Base-by-base conservation (phyloP, 2,113 vertebrate genomes). In the Nesoenas mayeri region DNA sequence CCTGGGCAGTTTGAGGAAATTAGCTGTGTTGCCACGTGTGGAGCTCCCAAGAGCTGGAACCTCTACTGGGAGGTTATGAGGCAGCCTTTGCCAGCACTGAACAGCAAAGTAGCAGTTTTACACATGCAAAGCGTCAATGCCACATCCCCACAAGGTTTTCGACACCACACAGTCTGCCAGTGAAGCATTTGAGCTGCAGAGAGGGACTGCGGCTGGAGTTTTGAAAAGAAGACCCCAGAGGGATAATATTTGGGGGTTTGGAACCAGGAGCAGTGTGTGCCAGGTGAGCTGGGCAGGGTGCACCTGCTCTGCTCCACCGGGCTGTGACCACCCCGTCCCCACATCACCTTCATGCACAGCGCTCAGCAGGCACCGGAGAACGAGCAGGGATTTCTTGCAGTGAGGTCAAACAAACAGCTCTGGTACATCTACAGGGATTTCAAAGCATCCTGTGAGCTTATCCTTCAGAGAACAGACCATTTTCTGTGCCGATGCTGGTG, bases 281-380 rank as follows among this genome's bases (percentile, higher is more conserved):
- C 4, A 1, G 36, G 15, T 34, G 62, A 82, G 29, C n/a, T 32
- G 36, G 34, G 36, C 62, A 75, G 19, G 34, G 36, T 3, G 1
- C 11, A 65, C 5, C 3, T 2, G 0, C 7, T 1, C 17, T 11
- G 9, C 11, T 29, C 31, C 4, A 1, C 9, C 1, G 18, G 44
- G 0, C 3, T 7, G 22, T 24, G 34, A 54, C 34, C 60, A 6
- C 7, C 6, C 7, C 3, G 1, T 64, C 21, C 56, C 32, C 21
- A 5, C 36, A 10, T 5, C 3, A 0, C 13, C 10, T 6, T 7
- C 1, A 0, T 29, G 8, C 0, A 0, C 28, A 16, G 8, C 4
- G 11, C 3, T 1, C 28, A 10, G 38, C 53, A 80, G 60, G 26
- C 47, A 38, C 0, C 0, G 25, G 19, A 3, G 7, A 31, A 31